Evolutionary conservation across 1,140 invertebrate genomes (phyloP), one percentile per base, ranked within the genome.

Genomic region (Drosophila kepulauana): DNA sequence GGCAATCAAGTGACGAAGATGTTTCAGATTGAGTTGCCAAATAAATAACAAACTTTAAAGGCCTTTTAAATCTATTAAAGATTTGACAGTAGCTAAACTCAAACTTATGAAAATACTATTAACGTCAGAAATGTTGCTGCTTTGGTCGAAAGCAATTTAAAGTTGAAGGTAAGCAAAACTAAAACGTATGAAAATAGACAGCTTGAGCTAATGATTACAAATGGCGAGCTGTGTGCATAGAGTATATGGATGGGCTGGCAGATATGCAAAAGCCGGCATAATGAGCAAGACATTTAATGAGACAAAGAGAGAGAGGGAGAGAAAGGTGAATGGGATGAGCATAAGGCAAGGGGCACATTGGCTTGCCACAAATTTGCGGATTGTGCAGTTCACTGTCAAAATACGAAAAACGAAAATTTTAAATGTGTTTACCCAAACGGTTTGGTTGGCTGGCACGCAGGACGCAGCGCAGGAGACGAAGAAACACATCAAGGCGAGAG

Each of bases 341-440:
- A 7, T 4, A 33, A 1, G 11, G 30, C 38, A 10, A 3, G 38
- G 11, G 38, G 11, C 25, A 30, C 51, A 52, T 33, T 52, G n/a
- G 51, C 28, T 30, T 41, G 30, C 69, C 69, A 5, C 52, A 58
- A 66, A 58, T 72, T 65, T 72, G 28, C 13, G 71, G 65, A 51
- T 43, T 64, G 46, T 41, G 51, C 45, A 49, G 48, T 59, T 59
- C 41, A 35, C 57, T 62, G 64, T 61, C 63, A 52, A 46, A 64
- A 71, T 49, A 20, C 43, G 43, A 35, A 58, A 45, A 52, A 45
- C 41, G 46, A 56, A 59, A 62, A 65, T 76, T 84, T 79, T 59
- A 80, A 78, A 76, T 78, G 75, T 62, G 46, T 80, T 70, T 77
- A 67, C 61, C 61, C 68, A 67, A 80, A 57, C 41, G 57, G 49